phyloP scores from a whole-genome alignment of 2,113 vertebrate genomes.

The Corvus cornix region DNA sequence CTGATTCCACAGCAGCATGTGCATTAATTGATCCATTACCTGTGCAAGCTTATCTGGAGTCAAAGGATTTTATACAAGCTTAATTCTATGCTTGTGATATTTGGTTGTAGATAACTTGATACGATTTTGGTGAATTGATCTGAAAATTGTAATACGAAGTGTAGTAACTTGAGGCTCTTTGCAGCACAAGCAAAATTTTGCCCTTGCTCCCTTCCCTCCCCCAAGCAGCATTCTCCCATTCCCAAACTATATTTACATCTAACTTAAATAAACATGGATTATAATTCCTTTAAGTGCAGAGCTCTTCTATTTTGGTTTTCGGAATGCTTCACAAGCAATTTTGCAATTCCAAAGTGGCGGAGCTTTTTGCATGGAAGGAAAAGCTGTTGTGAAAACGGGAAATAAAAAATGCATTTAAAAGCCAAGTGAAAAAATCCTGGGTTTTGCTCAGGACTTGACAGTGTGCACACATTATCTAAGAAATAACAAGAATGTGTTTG shows the following conservation, averaged over 20 bases:
- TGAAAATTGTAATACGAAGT: background rate
- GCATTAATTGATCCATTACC: background rate
- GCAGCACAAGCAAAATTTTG: background rate
- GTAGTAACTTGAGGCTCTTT: background rate
- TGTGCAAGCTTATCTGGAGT: background rate
- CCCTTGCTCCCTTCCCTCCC: background rate
- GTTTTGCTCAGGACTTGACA: background rate
- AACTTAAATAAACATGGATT: conserved; percentile 40
- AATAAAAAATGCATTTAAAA: background rate
- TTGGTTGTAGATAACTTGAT: background rate
- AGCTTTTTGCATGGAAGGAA: background rate
- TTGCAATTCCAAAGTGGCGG: background rate
- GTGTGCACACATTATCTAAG: background rate
- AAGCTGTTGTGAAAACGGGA: background rate
- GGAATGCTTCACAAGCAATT: background rate
- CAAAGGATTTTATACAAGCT: background rate
- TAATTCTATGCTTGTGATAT: background rate
- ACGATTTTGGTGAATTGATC: background rate
- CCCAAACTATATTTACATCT: conserved; percentile 16
- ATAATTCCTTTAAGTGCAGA: conserved; percentile 1
- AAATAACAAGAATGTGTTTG: conserved; percentile 18
- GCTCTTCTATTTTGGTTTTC: conserved; percentile 37
- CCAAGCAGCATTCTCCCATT: background rate
- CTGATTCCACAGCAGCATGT: background rate
- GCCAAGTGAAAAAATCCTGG: background rate